A percentile compares a stretch with the other conserved stretches of the same genome.
Evolutionary conservation across 1,140 invertebrate genomes (phyloP).

Genomic region (Druon quercuslanigerum): DNA sequence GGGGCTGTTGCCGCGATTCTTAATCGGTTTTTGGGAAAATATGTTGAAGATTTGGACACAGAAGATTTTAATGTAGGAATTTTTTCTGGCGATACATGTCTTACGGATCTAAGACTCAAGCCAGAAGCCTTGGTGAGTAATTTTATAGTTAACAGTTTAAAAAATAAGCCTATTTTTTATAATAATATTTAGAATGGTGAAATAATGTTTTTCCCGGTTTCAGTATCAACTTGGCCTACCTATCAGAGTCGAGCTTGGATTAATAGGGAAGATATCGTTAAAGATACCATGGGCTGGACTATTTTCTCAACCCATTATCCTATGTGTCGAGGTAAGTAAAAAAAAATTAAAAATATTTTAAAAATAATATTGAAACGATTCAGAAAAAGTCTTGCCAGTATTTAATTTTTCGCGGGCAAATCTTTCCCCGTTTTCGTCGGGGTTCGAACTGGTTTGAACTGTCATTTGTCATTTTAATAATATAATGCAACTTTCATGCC

Average conservation of each 20-base stretch:
- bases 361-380: background rate
- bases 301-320: slow-evolving; percentile 81
- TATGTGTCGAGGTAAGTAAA: slow-evolving; percentile 79
- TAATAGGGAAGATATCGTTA: slow-evolving; percentile 84
- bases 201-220: slow-evolving; percentile 60
- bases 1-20: slow-evolving; percentile 85
- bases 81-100: slow-evolving; percentile 86
- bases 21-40: slow-evolving; percentile 87
- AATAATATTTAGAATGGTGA: slow-evolving; percentile 4
- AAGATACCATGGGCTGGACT: slow-evolving; percentile 87
- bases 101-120: slow-evolving; percentile 86
- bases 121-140: slow-evolving; percentile 86
- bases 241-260: slow-evolving; percentile 87
- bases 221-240: slow-evolving; percentile 88
- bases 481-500: background rate
- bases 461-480: no score
- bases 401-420: background rate
- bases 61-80: slow-evolving; percentile 89
- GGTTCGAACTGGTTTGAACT: background rate
- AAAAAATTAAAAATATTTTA: slow-evolving; percentile 18
- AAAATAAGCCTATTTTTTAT: slow-evolving; percentile 42
- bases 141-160: slow-evolving; percentile 3
- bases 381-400: no score
- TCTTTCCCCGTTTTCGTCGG: background rate
- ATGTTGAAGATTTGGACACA: slow-evolving; percentile 87